Percentiles rank a stretch among this genome's conserved stretches.
Evolutionary conservation across 2,797 vertebrate genomes (phyloP).

Genomic region (Sardinella longiceps): DNA sequence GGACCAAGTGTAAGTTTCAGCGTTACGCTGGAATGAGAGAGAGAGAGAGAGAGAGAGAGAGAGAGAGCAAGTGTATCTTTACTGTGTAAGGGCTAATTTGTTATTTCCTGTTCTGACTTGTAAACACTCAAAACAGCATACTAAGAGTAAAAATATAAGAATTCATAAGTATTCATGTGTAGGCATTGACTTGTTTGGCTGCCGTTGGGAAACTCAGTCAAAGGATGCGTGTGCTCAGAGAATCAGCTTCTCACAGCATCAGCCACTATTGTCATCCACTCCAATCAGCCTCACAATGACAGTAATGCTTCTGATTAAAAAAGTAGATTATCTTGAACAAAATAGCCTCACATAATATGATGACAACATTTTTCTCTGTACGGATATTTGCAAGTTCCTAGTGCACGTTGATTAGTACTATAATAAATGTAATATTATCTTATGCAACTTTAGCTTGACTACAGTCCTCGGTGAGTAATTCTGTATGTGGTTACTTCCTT

Average conservation of each 20-base stretch:
- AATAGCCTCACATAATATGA: background rate
- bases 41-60: background rate
- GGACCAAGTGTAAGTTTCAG: background rate
- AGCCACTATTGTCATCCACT: background rate
- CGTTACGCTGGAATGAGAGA: background rate
- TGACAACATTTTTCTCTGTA: background rate
- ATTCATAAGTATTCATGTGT: constrained; percentile 3
- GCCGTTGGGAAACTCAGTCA: background rate
- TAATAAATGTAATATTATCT: background rate
- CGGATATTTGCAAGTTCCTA: background rate
- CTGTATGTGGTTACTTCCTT: background rate
- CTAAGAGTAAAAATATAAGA: background rate
- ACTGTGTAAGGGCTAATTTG: background rate
- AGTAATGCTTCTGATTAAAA: background rate
- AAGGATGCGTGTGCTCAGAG: background rate
- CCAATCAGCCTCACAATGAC: background rate
- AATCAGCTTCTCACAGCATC: background rate
- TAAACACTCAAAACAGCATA: background rate
- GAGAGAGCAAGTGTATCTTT: background rate
- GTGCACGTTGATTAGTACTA: background rate
- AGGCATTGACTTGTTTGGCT: background rate
- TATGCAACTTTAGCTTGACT: background rate
- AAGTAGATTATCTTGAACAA: background rate
- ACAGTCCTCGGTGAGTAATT: background rate
- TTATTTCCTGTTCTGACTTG: background rate